phyloP scores from a whole-genome alignment of 2,113 vertebrate genomes.

The Trematomus loennbergii region DNA sequence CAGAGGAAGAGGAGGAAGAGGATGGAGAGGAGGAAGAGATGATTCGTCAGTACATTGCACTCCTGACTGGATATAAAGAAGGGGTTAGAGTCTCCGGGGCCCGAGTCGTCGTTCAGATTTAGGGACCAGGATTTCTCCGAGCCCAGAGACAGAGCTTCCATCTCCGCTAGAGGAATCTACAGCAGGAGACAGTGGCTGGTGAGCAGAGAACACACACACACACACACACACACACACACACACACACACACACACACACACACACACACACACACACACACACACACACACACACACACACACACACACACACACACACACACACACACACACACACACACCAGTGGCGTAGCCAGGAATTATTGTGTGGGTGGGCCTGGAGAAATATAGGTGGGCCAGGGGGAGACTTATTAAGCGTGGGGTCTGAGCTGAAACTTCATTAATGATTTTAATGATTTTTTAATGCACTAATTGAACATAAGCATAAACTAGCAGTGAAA shows the following conservation, averaged over 20 bases:
- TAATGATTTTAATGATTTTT: no score
- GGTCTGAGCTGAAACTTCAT: no score
- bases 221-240: constrained; percentile 16
- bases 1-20: background rate
- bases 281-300: constrained; percentile 9
- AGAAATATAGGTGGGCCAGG: no score
- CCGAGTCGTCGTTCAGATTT: constrained; percentile 97
- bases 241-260: constrained; percentile 13
- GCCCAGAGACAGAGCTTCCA: constrained; percentile 99
- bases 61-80: constrained; percentile 96
- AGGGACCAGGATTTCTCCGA: constrained; percentile 99
- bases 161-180: constrained; percentile 99
- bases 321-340: constrained; percentile 9
- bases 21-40: constrained; percentile 70
- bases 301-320: constrained; percentile 22
- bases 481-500: no score
- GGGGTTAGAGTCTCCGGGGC: constrained; percentile 94
- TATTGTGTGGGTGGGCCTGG: no score
- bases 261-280: constrained; percentile 22
- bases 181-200: constrained; percentile 93
- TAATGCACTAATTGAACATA: no score
- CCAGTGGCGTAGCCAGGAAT: no score
- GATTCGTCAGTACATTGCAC: constrained; percentile 93
- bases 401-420: no score
- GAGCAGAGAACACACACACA: constrained; percentile 77